Conservation (phyloP, 2,888 invertebrate species). For the Dermolepida albohirtum region DNA sequence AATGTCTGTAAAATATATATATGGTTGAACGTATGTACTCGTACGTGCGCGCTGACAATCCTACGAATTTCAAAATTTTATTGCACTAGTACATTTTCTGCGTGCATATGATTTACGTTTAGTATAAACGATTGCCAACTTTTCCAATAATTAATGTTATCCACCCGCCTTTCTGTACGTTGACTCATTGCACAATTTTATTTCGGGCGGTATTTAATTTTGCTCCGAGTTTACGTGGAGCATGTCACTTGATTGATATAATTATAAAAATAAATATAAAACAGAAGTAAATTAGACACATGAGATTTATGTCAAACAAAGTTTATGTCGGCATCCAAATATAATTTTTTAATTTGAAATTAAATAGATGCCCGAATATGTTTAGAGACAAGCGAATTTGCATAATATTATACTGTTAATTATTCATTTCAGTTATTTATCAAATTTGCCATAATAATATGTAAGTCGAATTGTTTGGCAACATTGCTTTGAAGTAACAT, state of each 20-base stretch:
- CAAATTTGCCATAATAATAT: no score
- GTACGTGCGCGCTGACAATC: conserved; percentile 1
- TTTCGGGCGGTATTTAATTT: conserved; percentile 18
- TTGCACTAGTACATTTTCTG: conserved; percentile 27
- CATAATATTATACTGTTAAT: no score
- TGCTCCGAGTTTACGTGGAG: not conserved
- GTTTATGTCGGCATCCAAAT: not conserved
- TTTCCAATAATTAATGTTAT: conserved; percentile 28
- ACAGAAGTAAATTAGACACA: not conserved
- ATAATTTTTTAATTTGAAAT: not conserved
- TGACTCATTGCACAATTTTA: conserved; percentile 26
- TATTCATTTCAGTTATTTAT: no score
- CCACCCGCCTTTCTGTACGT: conserved; percentile 22
- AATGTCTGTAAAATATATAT: not conserved
- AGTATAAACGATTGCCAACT: conserved; percentile 20
- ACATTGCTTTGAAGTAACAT: no score
- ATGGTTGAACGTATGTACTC: not conserved
- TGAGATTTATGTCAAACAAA: conserved; percentile 1
- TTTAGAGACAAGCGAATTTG: no score
- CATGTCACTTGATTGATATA: conserved; percentile 4
- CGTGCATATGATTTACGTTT: conserved; percentile 26
- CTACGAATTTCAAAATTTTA: conserved; percentile 9
- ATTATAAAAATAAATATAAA: conserved; percentile 5
- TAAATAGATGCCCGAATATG: not conserved
- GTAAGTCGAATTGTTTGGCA: no score